Evolutionary conservation across 2,888 invertebrate genomes (phyloP), one percentile per base, ranked within the genome.

Genomic region (Troilus luridus): DNA sequence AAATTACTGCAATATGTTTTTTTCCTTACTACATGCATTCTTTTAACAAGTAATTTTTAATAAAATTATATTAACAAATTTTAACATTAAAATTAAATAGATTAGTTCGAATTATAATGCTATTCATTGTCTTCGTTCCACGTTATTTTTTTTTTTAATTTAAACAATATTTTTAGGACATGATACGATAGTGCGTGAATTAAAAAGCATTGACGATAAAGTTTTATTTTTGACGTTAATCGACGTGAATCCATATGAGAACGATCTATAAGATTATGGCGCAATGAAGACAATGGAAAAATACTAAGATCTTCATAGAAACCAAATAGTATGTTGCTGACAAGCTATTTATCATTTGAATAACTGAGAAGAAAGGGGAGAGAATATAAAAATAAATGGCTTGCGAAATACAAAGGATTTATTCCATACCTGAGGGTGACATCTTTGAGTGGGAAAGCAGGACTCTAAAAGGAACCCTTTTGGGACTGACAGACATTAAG

Each of bases 301-400:
- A 1, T 17, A 77, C 17, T 77, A 77, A 27, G 72, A 10, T 17
- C 17, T 77, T 77, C 72, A 27, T 77, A 14, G 72, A 77, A 77
- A 41, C 17, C 72, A 9, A 27, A 77, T 10, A 7, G 72, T 14
- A 17, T 77, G 72, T 64, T 64, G 64, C 41, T 77, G 72, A 77
- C 72, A 77, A 77, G 27, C 72, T 77, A 77, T 77, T 64, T 41
- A 77, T 41, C 72, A 72, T 77, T 77, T 41, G 72, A 41, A 77
- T 77, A 77, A 41, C 72, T 7, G 27, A 19, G 72, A 77, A 77
- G 72, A 77, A 77, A 27, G 41, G 72, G 72, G 0, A 41, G 41
- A 17, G 41, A 77, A 77, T 77, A 77, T 77, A 77, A 77, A 72
- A 72, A 72, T 72, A 72, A 77, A 77, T 77, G 72, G 72, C 24